Evolutionary conservation across 2,888 invertebrate genomes (phyloP), one percentile per base, ranked within the genome.

Genomic region (Exephanes ischioxanthus): DNA sequence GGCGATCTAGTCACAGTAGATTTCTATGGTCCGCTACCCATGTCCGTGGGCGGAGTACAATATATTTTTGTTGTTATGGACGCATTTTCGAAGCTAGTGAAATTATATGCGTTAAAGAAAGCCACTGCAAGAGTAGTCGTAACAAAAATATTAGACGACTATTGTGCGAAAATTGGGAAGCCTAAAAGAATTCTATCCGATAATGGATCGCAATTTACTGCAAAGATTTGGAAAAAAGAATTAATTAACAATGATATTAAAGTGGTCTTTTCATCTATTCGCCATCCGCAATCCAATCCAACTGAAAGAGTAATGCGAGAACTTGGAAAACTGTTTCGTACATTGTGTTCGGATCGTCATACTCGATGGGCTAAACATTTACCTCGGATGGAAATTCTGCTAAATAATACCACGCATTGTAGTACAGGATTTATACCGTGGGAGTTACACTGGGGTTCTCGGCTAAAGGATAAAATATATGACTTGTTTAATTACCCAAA

Each of bases 21-120:
- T 82, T 87, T 71, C 61, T 84, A 87, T 80, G 87, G 84, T 1
- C 86, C 86, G 11, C 30, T 86, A 7, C 86, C 84, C 4, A 37
- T 55, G 0, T 84, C 83, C 9, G 63, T 48, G 11, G 84, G 86
- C n/a, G 79, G 83, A 22, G 78, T 84, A 0, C 75, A 83, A 45
- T 88, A 84, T 72, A 77, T 87, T 9, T 68, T 61, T 37, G 78
- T 83, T 1, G 58, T 78, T 5, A 22, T 87, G 2, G 78, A 85
- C 11, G 51, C 79, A 3, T 85, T 82, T 41, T 67, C 78, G 0
- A 68, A 45, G 9, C 16, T n/a, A n/a, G n/a, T n/a, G n/a, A n/a
- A n/a, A n/a, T n/a, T n/a, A n/a, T n/a, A n/a, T n/a, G n/a, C n/a
- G n/a, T n/a, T n/a, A n/a, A n/a, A n/a, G n/a, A n/a, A n/a, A n/a